A percentile compares a stretch with the other conserved stretches of the same genome.
Conservation (phyloP, 2,888 invertebrate genomes). For the Mimumesa dahlbomi region DNA sequence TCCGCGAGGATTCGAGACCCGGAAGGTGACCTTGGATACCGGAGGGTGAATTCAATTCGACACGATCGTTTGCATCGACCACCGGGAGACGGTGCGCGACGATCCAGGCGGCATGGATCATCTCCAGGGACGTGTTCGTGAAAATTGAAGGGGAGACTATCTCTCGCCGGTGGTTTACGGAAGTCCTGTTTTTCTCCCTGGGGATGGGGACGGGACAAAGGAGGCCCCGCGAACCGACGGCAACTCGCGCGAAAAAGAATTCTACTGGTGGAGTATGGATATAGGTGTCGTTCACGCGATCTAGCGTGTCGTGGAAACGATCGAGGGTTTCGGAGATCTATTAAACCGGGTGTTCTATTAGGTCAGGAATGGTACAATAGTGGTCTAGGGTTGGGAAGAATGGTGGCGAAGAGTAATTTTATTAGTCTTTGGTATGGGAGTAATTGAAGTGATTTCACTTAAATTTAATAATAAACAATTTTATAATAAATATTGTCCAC, state of each 20-base stretch:
- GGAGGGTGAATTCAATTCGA: conserved; percentile 45
- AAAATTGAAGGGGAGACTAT: conserved; percentile 28
- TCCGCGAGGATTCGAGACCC: background rate
- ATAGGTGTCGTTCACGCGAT: conserved; percentile 4
- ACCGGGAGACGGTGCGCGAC: conserved; percentile 21
- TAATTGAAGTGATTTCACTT: too few relatives aligned
- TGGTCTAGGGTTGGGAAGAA: too few relatives aligned
- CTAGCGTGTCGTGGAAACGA: background rate
- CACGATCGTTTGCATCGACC: conserved; percentile 37
- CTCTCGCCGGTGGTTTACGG: background rate
- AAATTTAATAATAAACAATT: too few relatives aligned
- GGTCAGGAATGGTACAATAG: too few relatives aligned
- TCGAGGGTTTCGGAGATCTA: too few relatives aligned
- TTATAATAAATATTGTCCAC: too few relatives aligned
- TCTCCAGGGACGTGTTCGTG: conserved; percentile 44
- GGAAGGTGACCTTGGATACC: background rate
- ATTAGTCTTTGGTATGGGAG: too few relatives aligned
- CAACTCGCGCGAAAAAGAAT: background rate
- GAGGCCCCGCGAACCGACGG: background rate
- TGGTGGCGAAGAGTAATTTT: too few relatives aligned
- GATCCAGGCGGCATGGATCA: conserved; percentile 25
- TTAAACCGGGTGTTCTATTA: too few relatives aligned
- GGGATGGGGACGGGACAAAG: background rate
- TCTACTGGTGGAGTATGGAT: too few relatives aligned
- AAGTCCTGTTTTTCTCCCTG: background rate